Evolutionary conservation across 2,113 vertebrate species (phyloP).

Genomic region (Zingel zingel): DNA sequence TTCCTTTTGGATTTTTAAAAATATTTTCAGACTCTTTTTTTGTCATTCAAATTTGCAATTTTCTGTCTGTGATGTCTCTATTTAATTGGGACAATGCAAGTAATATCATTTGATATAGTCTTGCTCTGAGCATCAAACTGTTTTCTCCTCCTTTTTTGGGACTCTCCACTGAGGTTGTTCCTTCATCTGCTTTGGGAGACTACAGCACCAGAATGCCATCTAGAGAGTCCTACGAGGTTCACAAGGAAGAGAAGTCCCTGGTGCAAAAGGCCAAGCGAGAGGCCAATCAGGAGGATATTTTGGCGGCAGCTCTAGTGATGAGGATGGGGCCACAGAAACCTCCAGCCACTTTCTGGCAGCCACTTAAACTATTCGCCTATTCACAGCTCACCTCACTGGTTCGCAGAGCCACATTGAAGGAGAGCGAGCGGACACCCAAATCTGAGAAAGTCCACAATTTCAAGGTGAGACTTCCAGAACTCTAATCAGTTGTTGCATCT

Average conservation of each 20-base stretch:
- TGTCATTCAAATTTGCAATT: constrained; percentile 13
- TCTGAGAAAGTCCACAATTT: constrained; percentile 99
- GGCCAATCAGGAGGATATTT: constrained; percentile 91
- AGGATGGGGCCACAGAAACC: constrained; percentile 96
- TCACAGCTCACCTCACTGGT: constrained; percentile 99
- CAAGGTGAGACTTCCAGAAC: constrained; percentile 90
- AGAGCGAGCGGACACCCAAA: constrained; percentile 91
- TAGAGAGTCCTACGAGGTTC: constrained; percentile 89
- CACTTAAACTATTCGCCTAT: constrained; percentile 99
- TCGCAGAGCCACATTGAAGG: constrained; percentile 93
- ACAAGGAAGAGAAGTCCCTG: constrained; percentile 84
- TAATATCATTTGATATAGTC: constrained; percentile 44
- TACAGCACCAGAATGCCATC: constrained; percentile 89
- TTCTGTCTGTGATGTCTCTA: constrained; percentile 36
- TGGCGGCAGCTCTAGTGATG: constrained; percentile 95
- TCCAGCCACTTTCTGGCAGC: constrained; percentile 91
- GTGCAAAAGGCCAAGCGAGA: constrained; percentile 90
- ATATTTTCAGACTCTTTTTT: constrained; percentile 10
- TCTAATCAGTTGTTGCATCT: constrained; percentile 2
- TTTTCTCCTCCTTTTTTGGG: constrained; percentile 37
- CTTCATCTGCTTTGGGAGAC: constrained; percentile 32
- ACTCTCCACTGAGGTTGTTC: constrained; percentile 26
- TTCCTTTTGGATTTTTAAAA: constrained; percentile 29
- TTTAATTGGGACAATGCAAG: constrained; percentile 66
- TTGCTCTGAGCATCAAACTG: constrained; percentile 64